Evolutionary conservation across 2,797 vertebrate species (phyloP), one percentile per base, ranked within the genome.

Genomic region (Aplochiton taeniatus): DNA sequence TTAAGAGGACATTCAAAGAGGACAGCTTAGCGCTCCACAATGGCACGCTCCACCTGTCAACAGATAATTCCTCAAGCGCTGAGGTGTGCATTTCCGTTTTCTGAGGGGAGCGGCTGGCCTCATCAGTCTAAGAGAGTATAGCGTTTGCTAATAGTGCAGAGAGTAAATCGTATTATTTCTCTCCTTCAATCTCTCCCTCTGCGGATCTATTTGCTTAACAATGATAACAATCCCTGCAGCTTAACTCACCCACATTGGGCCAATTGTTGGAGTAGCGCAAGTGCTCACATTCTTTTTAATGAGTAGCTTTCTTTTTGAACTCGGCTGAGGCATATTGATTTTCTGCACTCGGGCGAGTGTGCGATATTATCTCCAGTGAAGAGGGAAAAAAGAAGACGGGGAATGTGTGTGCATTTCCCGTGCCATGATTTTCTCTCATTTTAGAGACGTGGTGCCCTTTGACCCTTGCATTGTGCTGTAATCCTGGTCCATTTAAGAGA

Each of bases 181-280:
- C 70, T 79, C 64, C 70, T 61, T 79, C 57, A 61, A 47, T 69
- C 73, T 68, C 66, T 76, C 44, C 53, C 73, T 74, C 66, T 75
- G 68, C 72, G 62, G 80, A 88, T 87, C 68, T 84, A 81, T 90
- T 85, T 88, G 83, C 73, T 82, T 81, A 85, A 89, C 80, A 85
- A 83, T 74, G 65, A 83, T 82, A 86, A 84, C 80, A 83, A 75
- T 85, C 69, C 68, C 73, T 71, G 60, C 77, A 83, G 79, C 74
- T 86, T 81, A 80, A 82, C 85, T 79, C 70, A 4, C 54, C 63
- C 58, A 63, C 71, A 61, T 74, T 65, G 66, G 76, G 66, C 75
- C 78, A 73, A 75, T 18, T 72, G 68, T 63, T 59, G 4, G n/a
- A 76, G 50, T 71, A 67, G 63, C 17, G 10, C 70, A 64, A 70